Base-by-base conservation (phyloP, 2,888 invertebrate genomes). In the Caradrina kadenii region DNA sequence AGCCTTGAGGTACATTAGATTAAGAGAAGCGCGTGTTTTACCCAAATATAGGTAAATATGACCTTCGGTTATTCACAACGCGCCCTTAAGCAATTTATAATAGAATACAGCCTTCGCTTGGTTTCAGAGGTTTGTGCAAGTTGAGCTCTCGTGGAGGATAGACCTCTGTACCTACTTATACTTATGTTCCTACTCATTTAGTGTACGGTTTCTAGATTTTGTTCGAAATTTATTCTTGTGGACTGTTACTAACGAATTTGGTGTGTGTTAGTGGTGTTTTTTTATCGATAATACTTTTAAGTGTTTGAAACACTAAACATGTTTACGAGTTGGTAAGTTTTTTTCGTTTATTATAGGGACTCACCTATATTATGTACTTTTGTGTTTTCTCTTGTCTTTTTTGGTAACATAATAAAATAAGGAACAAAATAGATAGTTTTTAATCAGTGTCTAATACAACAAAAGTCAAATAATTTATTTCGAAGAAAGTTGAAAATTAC, bases 41-140 rank as follows among this genome's bases (percentile, higher is more conserved):
- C 45, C 48, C 3, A 45, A 63, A 45, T 76, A 50, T 48, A 60
- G n/a, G 48, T 69, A 61, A 63, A 49, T 69, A 63, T 65, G 87
- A 80, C 89, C 88, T 88, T 89, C 76, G 52, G 26, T 71, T 70
- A 70, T 81, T 79, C 73, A 81, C 68, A 79, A 60, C 67, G 66
- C 63, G 80, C 79, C 81, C 83, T 81, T 83, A 84, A 76, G 84
- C 83, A 86, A 84, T 88, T 87, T 81, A 86, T 85, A 89, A 88
- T 87, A 83, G 82, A 88, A 83, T 86, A 86, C 85, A 88, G 86
- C 87, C 87, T 89, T 87, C 88, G 80, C 65, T 84, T 81, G 72
- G 79, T 86, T 90, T 89, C 89, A 86, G 88, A 83, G 83, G 79
- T 83, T 90, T 92, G 92, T 92, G 79, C 85, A 84, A 83, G 80